Percentiles rank a stretch among this genome's conserved stretches.
Conservation (phyloP, 1,140 invertebrate species). For the Pogonomyrmex californicus region DNA sequence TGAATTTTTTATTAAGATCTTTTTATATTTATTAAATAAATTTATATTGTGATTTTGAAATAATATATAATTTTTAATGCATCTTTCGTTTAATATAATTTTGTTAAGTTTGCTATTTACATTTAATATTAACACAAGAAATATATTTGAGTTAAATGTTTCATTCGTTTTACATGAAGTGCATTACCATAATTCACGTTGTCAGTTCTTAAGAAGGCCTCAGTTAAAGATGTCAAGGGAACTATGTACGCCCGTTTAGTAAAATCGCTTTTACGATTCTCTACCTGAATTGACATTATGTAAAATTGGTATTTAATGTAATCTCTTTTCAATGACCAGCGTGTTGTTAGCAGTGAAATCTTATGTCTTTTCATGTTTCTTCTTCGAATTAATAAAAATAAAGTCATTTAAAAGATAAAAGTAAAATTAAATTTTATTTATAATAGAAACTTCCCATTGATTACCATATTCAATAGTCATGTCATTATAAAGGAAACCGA, state of each 20-base stretch:
- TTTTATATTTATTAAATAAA: background rate
- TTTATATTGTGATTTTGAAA: background rate
- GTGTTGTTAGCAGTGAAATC: background rate
- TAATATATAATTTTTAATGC: background rate
- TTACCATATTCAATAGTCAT: background rate
- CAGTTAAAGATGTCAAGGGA: slow-evolving; percentile 75
- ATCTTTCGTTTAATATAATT: background rate
- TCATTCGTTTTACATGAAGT: slow-evolving; percentile 48
- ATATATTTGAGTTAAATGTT: slow-evolving; percentile 66
- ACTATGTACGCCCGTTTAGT: slow-evolving; percentile 58
- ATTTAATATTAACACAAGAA: background rate
- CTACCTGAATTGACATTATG: slow-evolving; percentile 58
- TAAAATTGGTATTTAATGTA: slow-evolving; percentile 16
- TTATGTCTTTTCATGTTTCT: background rate
- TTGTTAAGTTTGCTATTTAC: background rate
- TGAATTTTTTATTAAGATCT: background rate
- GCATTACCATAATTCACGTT: slow-evolving; percentile 38
- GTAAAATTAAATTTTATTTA: background rate
- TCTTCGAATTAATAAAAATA: background rate
- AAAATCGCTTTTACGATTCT: slow-evolving; percentile 35
- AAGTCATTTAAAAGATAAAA: slow-evolving; percentile 13
- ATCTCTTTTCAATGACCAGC: background rate
- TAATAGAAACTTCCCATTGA: background rate
- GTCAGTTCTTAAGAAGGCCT: slow-evolving; percentile 55
- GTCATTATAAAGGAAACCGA: background rate